Evolutionary conservation across 1,140 invertebrate genomes (phyloP).

Genomic region (Formica exsecta): DNA sequence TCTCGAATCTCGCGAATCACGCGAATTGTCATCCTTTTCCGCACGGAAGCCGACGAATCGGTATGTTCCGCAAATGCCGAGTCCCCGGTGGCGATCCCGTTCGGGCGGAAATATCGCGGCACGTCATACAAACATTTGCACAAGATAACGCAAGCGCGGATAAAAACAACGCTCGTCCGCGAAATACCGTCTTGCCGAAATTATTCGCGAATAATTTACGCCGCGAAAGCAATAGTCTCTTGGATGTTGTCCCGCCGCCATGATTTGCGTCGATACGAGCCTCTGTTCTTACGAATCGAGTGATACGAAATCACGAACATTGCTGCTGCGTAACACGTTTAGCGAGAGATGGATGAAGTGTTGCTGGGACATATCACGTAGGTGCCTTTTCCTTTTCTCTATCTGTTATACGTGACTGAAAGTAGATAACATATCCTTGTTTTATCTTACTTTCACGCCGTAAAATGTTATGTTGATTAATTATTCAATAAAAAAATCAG

Average conservation of each 20-base stretch:
- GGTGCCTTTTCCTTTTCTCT: neutral
- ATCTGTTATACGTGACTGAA: neutral
- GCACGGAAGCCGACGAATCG: neutral
- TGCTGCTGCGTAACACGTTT: neutral
- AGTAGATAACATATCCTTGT: too few species aligned
- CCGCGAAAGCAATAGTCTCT: neutral
- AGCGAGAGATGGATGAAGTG: neutral
- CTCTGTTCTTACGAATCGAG: neutral
- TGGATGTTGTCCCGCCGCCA: neutral
- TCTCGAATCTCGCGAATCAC: neutral
- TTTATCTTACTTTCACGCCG: too few species aligned
- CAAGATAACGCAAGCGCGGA: conserved; percentile 30
- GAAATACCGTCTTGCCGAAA: neutral
- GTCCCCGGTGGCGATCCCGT: too few species aligned
- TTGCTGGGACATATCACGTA: conserved; percentile 4
- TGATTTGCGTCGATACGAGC: neutral
- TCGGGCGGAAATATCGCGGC: conserved; percentile 3
- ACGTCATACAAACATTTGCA: conserved; percentile 17
- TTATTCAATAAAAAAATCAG: too few species aligned
- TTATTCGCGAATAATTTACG: neutral
- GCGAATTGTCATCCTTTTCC: neutral
- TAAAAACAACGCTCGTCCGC: neutral
- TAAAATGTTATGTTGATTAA: too few species aligned
- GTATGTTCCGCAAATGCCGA: neutral
- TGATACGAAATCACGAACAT: neutral